These are phyloP conservation scores for Chromoteleia sp. DNA, from an alignment of 2,888 invertebrate genomes.

Conservation along the genomic window DNA sequence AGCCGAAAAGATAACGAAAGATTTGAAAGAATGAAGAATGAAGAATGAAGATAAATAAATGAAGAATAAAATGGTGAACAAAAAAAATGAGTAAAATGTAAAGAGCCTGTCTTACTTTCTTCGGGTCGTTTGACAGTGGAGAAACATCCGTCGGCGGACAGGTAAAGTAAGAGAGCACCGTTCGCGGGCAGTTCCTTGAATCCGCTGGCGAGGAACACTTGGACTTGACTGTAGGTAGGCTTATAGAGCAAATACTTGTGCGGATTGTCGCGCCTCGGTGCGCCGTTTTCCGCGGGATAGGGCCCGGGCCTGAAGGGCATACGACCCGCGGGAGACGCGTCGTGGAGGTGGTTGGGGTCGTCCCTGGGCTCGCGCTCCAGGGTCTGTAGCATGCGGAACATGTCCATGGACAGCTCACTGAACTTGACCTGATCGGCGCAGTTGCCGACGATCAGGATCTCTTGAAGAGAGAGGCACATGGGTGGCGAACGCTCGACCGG, in stretches of 20 bases:
- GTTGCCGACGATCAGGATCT: conserved; percentile 97
- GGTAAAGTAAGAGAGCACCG: conserved; percentile 95
- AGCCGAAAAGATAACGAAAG: too few species aligned
- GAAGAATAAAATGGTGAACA: not conserved
- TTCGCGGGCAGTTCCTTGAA: conserved; percentile 97
- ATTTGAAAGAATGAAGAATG: too few species aligned
- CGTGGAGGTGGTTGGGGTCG: conserved; percentile 90
- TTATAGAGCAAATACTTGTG: conserved; percentile 98
- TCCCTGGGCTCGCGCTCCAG: conserved; percentile 96
- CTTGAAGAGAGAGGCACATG: conserved; percentile 95
- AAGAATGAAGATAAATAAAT: not conserved
- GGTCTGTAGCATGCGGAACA: conserved; percentile 98
- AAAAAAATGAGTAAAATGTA: too few species aligned
- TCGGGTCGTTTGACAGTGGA: conserved; percentile 93
- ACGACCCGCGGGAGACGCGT: conserved; percentile 89
- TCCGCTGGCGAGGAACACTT: conserved; percentile 96
- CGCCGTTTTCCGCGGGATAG: conserved; percentile 90
- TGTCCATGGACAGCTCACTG: conserved; percentile 98
- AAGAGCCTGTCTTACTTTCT: conserved; percentile 89
- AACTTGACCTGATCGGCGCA: conserved; percentile 97
- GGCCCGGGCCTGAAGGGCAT: conserved; percentile 86
- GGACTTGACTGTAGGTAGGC: conserved; percentile 96
- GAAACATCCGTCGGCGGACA: conserved; percentile 96
- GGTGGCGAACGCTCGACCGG: conserved; percentile 94
- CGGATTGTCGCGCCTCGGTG: conserved; percentile 93